Base-by-base conservation (phyloP, 2,113 vertebrate species). In the Myrmophylax atrothorax region DNA sequence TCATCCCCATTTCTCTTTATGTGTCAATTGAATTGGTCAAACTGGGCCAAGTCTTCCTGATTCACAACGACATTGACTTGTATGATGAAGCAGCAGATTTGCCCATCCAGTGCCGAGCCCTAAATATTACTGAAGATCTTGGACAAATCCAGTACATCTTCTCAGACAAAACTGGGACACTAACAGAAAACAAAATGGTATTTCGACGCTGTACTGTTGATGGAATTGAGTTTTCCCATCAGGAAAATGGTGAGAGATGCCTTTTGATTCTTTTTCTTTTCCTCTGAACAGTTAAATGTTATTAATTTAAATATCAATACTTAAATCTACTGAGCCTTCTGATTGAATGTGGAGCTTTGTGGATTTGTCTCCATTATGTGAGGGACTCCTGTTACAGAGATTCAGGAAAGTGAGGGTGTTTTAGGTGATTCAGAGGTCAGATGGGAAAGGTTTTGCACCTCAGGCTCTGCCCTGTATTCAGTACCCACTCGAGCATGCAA, bases 181-280 rank as follows among this genome's bases (percentile, higher is more conserved):
- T 98, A 59, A 98, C 98, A 2, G 98, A 98, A 91, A 98, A 98
- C 83, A 98, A 98, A 97, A 98, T 98, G 98, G 98, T 98, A 20
- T 98, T 98, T 56, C 96, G 98, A 26, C 97, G 98, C 29, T 98
- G 98, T 56, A 98, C 97, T 70, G 92, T 98, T 3, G 80, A 97
- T 90, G 98, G 98, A 69, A 96, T 91, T 46, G 98, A 98, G 80
- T 98, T 98, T 67, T 98, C 97, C 40, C 98, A 98, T 94, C 98
- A 98, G 85, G 98, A 98, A 97, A 98, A 98, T 49, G 98, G 98
- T 98, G 92, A 49, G 94, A 62, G 6, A 28, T 8, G 5, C 2
- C 14, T 76, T 64, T 53, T 44, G 49, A 35, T 23, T 16, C 7
- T 56, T 89, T 1, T 68, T 20, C 69, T 87, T 89, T 74, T 47